Percentiles rank a stretch among this genome's conserved stretches.
Conservation (phyloP, 2,797 vertebrate genomes). For the Anguilla obscura region DNA sequence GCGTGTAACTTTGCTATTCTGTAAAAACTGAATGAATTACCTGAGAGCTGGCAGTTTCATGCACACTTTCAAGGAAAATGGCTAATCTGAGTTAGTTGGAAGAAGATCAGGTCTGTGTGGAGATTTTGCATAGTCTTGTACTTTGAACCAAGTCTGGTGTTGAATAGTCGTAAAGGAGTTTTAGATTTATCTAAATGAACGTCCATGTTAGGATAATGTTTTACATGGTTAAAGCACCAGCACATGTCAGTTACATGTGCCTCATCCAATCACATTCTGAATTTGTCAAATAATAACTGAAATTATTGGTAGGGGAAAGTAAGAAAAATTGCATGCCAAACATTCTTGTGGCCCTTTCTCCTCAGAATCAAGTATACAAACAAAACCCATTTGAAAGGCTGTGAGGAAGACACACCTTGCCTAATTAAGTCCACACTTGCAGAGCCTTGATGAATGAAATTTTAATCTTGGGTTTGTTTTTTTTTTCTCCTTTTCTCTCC, state of each 20-base stretch:
- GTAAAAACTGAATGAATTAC: background rate
- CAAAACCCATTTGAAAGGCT: background rate
- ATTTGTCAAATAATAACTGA: background rate
- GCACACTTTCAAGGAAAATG: background rate
- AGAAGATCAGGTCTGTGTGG: background rate
- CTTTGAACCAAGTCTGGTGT: background rate
- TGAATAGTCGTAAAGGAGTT: background rate
- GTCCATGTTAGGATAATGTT: background rate
- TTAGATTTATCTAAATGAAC: background rate
- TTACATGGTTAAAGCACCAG: background rate
- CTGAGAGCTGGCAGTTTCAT: background rate
- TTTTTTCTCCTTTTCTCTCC: background rate
- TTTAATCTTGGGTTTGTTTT: background rate
- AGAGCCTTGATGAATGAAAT: background rate
- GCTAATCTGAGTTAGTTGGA: background rate
- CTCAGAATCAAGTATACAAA: conserved; percentile 1
- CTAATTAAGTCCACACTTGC: background rate
- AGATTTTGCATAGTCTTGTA: background rate
- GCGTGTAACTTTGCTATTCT: background rate
- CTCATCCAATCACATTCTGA: background rate
- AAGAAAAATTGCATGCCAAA: background rate
- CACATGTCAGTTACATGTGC: background rate
- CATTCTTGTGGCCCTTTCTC: background rate
- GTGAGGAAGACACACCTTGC: background rate
- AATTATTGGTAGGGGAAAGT: background rate